Evolutionary conservation across 2,113 vertebrate genomes (phyloP).

Genomic region (Ranitomeya imitator): DNA sequence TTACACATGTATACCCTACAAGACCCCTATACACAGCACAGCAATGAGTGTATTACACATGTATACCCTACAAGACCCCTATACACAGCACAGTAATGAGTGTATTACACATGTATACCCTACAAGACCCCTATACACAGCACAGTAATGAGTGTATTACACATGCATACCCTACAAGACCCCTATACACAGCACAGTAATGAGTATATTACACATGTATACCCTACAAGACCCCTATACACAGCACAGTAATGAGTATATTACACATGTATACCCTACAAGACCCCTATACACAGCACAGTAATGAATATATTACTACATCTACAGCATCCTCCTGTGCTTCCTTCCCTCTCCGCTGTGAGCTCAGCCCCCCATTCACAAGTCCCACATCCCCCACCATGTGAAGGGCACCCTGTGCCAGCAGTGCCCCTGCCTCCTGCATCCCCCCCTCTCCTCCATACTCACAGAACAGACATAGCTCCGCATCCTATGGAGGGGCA

Average conservation of each 20-base stretch:
- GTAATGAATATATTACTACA: neutral
- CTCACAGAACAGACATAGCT: slow-evolving; percentile 6
- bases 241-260: too few relatives aligned
- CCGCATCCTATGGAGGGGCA: neutral
- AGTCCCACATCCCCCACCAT: neutral
- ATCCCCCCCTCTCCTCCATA: neutral
- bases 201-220: too few relatives aligned
- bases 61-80: too few relatives aligned
- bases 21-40: too few relatives aligned
- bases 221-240: neutral
- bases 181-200: too few relatives aligned
- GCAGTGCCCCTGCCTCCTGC: neutral
- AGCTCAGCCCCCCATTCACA: neutral
- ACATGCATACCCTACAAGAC: neutral
- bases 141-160: too few relatives aligned
- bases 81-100: too few relatives aligned
- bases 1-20: too few relatives aligned
- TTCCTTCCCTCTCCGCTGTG: neutral
- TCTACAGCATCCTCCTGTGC: neutral
- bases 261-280: neutral
- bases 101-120: too few relatives aligned
- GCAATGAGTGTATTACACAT: too few relatives aligned
- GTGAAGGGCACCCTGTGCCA: slow-evolving; percentile 31
- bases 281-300: neutral
- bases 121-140: too few relatives aligned